Evolutionary conservation across 2,888 invertebrate species (phyloP).

Genomic region (Noctua pronuba): DNA sequence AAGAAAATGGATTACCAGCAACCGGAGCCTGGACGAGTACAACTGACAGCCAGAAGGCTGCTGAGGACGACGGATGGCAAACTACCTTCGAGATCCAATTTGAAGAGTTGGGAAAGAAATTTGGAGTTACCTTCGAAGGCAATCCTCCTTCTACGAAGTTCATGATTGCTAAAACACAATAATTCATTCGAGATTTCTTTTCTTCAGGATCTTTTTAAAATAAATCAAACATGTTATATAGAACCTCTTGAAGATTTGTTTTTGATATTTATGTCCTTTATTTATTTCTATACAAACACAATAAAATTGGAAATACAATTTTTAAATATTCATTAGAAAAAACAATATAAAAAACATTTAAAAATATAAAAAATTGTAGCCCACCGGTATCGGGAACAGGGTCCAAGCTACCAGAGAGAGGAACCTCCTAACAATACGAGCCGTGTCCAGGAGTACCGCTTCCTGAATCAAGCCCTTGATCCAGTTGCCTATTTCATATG

Average conservation of each 20-base stretch:
- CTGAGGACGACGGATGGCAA: slow-evolving; percentile 64
- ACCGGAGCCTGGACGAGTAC: slow-evolving; percentile 65
- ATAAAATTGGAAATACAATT: no score
- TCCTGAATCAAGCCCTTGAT: no score
- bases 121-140: slow-evolving; percentile 64
- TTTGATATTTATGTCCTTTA: no score
- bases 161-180: slow-evolving; percentile 61
- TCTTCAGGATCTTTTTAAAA: not conserved
- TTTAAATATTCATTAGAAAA: no score
- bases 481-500: no score
- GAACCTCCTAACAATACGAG: no score
- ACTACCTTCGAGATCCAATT: slow-evolving; percentile 47
- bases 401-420: no score
- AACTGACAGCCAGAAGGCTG: slow-evolving; percentile 65
- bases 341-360: no score
- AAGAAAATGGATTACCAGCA: slow-evolving; percentile 67
- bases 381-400: no score
- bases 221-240: not conserved
- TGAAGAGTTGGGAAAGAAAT: slow-evolving; percentile 66
- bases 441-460: no score
- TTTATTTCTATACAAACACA: no score
- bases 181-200: not conserved
- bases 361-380: no score
- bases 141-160: slow-evolving; percentile 65
- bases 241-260: not conserved